phyloP scores from a whole-genome alignment of 2,797 vertebrate genomes.

The Toxotes lorentzi region DNA sequence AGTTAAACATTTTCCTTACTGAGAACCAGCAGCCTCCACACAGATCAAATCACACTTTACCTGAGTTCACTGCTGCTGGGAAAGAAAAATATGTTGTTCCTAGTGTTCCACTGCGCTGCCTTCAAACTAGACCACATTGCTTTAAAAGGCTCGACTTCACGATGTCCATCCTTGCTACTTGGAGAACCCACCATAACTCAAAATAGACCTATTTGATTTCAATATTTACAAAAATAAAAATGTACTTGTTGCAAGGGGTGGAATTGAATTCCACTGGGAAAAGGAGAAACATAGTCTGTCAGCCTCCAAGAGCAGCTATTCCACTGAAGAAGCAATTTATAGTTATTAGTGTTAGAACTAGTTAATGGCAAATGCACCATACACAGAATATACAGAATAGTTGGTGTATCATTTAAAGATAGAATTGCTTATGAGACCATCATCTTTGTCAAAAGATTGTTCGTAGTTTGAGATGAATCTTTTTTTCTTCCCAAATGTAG shows the following conservation, averaged over 20 bases:
- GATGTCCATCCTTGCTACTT: not conserved
- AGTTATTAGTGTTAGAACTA: constrained; percentile 8
- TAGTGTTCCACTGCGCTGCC: not conserved
- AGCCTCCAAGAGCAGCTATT: not conserved
- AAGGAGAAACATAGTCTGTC: constrained; percentile 1
- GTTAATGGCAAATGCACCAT: not conserved
- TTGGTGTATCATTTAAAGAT: constrained; percentile 71
- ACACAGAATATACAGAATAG: not conserved
- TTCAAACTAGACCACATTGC: constrained; percentile 7
- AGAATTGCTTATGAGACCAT: constrained; percentile 84
- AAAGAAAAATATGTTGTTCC: not conserved
- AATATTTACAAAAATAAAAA: constrained; percentile 46
- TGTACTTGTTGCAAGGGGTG: not conserved
- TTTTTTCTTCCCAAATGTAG: constrained; percentile 93
- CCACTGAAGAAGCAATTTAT: not conserved
- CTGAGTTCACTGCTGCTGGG: constrained; percentile 23
- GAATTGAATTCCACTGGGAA: constrained; percentile 4
- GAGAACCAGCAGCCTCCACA: constrained; percentile 20
- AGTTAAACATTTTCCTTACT: constrained; percentile 3
- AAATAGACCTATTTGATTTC: constrained; percentile 39
- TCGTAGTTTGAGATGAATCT: constrained; percentile 87
- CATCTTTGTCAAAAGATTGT: constrained; percentile 79
- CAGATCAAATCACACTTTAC: constrained; percentile 23
- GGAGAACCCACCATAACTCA: not conserved
- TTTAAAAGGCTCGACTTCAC: not conserved